Conservation (phyloP, 2,797 vertebrate genomes). For the Kryptolebias ocellatus region DNA sequence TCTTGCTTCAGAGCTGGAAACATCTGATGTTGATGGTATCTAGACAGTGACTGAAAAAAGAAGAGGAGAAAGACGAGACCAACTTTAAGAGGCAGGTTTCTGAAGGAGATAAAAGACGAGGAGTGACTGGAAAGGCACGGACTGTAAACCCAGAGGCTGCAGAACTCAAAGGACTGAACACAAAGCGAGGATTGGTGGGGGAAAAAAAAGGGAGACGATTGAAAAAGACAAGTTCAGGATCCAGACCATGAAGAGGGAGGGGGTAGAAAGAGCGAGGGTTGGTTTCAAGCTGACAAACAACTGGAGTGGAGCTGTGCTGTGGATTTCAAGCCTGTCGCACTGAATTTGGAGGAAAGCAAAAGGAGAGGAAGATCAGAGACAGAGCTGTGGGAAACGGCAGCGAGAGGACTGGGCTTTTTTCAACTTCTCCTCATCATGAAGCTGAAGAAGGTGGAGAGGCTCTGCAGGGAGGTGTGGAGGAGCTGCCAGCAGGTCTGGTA, state of each 20-base stretch:
- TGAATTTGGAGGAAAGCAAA: constrained; percentile 45
- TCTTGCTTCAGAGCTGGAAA: constrained; percentile 27
- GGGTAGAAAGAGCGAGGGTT: constrained; percentile 17
- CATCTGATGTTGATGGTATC: constrained; percentile 16
- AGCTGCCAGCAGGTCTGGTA: constrained; percentile 82
- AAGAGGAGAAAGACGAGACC: constrained; percentile 13
- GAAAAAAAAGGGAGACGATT: constrained; percentile 8
- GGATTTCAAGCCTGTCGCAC: constrained; percentile 43
- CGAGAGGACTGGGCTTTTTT: constrained; percentile 41
- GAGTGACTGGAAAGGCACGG: constrained; percentile 41
- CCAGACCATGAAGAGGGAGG: constrained; percentile 16
- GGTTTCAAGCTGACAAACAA: constrained; percentile 32
- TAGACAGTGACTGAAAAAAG: constrained; percentile 17
- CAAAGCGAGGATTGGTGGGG: constrained; percentile 21
- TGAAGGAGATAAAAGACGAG: constrained; percentile 26
- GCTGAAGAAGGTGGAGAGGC: constrained; percentile 78
- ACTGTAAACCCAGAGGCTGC: constrained; percentile 21
- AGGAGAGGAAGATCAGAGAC: constrained; percentile 36
- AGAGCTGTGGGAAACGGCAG: constrained; percentile 20
- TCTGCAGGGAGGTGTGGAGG: constrained; percentile 80
- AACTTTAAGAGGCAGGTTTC: constrained; percentile 38
- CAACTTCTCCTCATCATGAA: constrained; percentile 71
- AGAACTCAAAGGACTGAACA: constrained; percentile 10
- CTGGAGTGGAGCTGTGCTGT: constrained; percentile 27
- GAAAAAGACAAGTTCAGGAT: constrained; percentile 30